Evolutionary conservation across 2,888 invertebrate genomes (phyloP), one percentile per base, ranked within the genome.

Genomic region (Globia sparganii): DNA sequence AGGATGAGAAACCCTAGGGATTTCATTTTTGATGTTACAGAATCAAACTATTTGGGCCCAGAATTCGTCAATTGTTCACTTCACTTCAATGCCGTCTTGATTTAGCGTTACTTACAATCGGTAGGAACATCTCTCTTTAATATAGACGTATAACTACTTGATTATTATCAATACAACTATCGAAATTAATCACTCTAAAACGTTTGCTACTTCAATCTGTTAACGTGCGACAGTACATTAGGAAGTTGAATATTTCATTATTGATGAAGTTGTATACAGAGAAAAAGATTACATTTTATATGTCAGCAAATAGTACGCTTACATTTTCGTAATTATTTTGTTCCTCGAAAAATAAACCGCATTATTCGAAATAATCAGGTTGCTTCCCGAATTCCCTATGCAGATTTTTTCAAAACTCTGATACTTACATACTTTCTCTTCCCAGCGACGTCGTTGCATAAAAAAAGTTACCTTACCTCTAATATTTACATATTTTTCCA

Each of bases 151-250:
- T 40, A 34, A 2, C 11, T 61, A 53, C 43, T 58, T 75, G 58
- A 73, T 84, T 53, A 69, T 56, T 75, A 64, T 70, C 70, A 70
- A 49, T 46, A 53, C n/a, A 37, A n/a, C 59, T 62, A 64, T 43
- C 53, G 58, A 81, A 49, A 37, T 53, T 72, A 76, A 85, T 85
- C 66, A 70, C 65, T 59, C 31, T 76, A 67, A 85, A 75, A 76
- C 34, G 85, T 71, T 86, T 85, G 31, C 31, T 56, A 25, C 70
- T 73, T 87, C 82, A 75, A 71, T 83, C 56, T 64, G 67, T 83
- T 67, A 67, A 58, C 68, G 3, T 56, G 46, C 77, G 77, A 53
- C 66, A 77, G 21, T 18, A 46, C 37, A 40, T 49, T 62, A 62
- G 37, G 77, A 31, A 37, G 15, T 43, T 80, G 49, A 74, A n/a